Evolutionary conservation across 2,113 vertebrate species (phyloP), one percentile per base, ranked within the genome.

Genomic region (Sardina pilchardus): DNA sequence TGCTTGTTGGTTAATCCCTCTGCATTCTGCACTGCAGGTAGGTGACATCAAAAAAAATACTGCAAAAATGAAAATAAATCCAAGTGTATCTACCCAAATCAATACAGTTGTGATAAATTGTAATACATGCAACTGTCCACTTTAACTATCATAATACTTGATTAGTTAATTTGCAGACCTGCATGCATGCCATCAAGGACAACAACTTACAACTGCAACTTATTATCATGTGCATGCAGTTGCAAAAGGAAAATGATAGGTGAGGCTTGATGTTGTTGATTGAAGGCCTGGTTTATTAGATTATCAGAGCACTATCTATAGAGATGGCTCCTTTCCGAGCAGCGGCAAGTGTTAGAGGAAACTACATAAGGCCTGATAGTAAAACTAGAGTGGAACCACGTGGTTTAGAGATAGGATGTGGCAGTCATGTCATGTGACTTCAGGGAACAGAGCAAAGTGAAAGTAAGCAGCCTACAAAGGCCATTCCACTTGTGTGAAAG

Each of bases 351-450:
- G 42, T 81, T 85, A 71, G 50, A 83, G 34, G 71, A 88, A 88
- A 59, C 1, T 7, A 21, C 21, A 34, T 5, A 48, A 14, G 9
- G 34, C 43, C 30, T 6, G 21, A 7, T 7, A 50, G 50, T 30
- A 17, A 63, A 43, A 17, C n/a, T 71, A n/a, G 6, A 34, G 4
- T 56, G 21, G 2, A 26, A 63, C 39, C 34, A 59, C 34, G 44
- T 81, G 71, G 81, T 42, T 39, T 85, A n/a, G 80, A 36, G 82
- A 43, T 82, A 78, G 26, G 26, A 36, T 6, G 3, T 36, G 9
- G 12, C 3, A 30, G 4, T 81, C 86, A 86, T 42, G 4, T 81
- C 86, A 86, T 42, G 83, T 88, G 85, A 86, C 81, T 86, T 86
- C 67, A 84, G 53, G 81, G 81, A 88, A 84, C 30, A 1, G 4